Evolutionary conservation across 2,888 invertebrate species (phyloP), one percentile per base, ranked within the genome.

Genomic region (Cyclophora albipunctata): DNA sequence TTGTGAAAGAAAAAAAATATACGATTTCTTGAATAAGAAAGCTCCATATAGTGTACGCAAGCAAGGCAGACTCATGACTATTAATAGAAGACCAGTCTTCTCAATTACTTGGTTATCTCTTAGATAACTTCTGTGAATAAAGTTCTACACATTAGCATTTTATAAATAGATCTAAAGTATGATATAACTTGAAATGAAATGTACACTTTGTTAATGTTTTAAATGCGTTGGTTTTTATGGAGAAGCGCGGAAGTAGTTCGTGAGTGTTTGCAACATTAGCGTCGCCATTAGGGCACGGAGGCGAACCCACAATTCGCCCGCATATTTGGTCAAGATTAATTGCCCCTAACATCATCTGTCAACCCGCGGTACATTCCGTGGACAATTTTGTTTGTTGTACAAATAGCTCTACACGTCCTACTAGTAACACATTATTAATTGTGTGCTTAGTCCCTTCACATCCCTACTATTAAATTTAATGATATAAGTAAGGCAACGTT

Each of bases 261-360:
- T 43, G 48, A 52, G 52, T 49, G 58, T 46, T 53, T 63, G 60
- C 57, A 58, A 61, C 65, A 69, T 68, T 68, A 68, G 68, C 71
- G 67, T 67, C 67, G 75, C 76, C 75, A 79, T 78, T 82, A 79
- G 70, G 71, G 63, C 56, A 64, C 63, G 58, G 60, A 69, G 66
- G 66, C 69, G 71, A 71, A 69, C 68, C 78, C 76, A 72, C 79
- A 78, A 77, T 78, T 77, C 77, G 71, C 78, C 79, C 81, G 82
- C 78, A 81, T 84, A 81, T 84, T 84, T 79, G 84, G 84, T 83
- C 81, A 81, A 84, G 84, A 86, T 85, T 84, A 84, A 85, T 84
- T 84, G 79, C 77, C 77, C 71, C 75, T 73, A 81, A 81, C 81
- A 82, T 83, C 84, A 84, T 84, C 83, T 82, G 83, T 85, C 84